These are phyloP conservation scores for Crax fasciolata DNA, from an alignment of 2,797 vertebrate species.

Conservation along the genomic window DNA sequence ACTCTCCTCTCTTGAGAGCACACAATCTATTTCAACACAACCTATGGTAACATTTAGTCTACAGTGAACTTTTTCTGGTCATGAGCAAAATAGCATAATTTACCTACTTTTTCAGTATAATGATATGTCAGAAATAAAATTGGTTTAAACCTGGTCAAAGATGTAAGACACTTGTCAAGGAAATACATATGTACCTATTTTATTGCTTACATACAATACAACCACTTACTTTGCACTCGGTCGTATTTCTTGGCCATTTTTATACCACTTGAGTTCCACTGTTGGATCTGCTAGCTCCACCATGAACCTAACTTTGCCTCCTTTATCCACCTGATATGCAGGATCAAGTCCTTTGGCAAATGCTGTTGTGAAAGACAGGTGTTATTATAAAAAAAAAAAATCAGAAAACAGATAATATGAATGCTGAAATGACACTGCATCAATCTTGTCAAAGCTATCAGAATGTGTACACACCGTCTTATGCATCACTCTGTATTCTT, in stretches of 20 bases:
- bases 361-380: constrained; percentile 81
- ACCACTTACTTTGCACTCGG: constrained; percentile 94
- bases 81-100: neutral
- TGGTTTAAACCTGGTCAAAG: neutral
- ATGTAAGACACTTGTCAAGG: neutral
- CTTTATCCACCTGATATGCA: constrained; percentile 97
- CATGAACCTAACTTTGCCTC: constrained; percentile 92
- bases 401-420: neutral
- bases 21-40: neutral
- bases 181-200: neutral
- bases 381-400: neutral
- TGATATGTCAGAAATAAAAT: neutral
- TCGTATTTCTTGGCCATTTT: constrained; percentile 98
- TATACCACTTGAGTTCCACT: constrained; percentile 98
- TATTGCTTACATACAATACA: neutral
- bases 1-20: neutral
- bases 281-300: constrained; percentile 97
- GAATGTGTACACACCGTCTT: neutral
- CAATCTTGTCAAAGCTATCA: neutral
- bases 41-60: neutral
- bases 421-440: neutral
- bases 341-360: constrained; percentile 97
- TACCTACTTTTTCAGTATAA: neutral
- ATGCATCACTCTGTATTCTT: neutral
- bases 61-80: neutral